Evolutionary conservation across 2,113 vertebrate species (phyloP), one percentile per base, ranked within the genome.

Genomic region (Callospermophilus lateralis): DNA sequence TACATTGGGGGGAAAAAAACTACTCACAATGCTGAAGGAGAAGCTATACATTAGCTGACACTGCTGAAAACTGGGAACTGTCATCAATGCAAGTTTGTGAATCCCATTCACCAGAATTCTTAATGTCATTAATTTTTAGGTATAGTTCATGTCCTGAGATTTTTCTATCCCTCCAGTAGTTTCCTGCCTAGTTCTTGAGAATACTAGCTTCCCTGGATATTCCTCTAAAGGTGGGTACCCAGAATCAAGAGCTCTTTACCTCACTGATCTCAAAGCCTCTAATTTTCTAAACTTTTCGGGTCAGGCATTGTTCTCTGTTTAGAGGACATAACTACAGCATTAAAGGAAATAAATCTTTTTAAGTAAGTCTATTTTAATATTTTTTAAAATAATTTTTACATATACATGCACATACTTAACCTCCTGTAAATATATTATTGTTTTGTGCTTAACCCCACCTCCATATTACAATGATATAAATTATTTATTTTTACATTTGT

Each of bases 361-460:
- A 93, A 95, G 83, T 45, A 80, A 70, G n/a, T 28, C 5, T 17
- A 81, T 81, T 28, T 93, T 78, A 79, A 77, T 42, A 16, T n/a
- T 22, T 45, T 84, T 93, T 3, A 42, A 42, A 85, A 80, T 22
- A 84, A 89, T 67, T 53, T 70, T 93, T 58, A 95, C 13, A 30
- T 42, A 37, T 9, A 24, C 10, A 63, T 34, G 2, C 32, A 77
- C 20, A 13, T 12, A 70, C n/a, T 22, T 93, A 87, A 67, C 30
- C 81, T 96, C 34, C 67, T 8, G 17, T 77, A 72, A 78, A 32
- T 58, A 8, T 68, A 70, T 83, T 76, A 76, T 83, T 37, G 32
- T 84, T 73, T 74, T 61, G 48, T 39, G 74, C 22, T 85, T 94
- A 24, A 6, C 22, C 19, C 39, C 17, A 51, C 10, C 19, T 12